Conservation (phyloP, 2,888 invertebrate species). For the Spodoptera littoralis region DNA sequence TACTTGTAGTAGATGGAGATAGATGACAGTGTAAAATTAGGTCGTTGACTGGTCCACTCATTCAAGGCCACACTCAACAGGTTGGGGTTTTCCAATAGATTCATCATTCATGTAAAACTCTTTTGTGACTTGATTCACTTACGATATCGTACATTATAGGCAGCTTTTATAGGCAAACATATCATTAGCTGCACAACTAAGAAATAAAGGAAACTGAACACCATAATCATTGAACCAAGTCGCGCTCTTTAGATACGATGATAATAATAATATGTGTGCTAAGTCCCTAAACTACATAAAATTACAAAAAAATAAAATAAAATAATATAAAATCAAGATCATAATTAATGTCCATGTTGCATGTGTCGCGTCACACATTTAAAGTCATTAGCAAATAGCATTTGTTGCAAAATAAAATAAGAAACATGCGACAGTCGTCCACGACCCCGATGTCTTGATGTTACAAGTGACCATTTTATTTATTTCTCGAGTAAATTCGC, state of each 20-base stretch:
- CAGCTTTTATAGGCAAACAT: no score
- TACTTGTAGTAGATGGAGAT: no score
- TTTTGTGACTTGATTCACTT: constrained; percentile 7
- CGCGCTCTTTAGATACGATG: no score
- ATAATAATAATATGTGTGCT: no score
- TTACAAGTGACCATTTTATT: constrained; percentile 18
- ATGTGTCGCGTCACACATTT: constrained; percentile 16
- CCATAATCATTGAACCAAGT: no score
- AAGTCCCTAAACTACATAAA: no score
- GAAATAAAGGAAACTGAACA: no score
- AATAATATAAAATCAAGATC: neutral
- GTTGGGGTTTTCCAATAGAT: constrained; percentile 13
- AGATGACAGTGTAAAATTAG: neutral
- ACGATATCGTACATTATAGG: no score
- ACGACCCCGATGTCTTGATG: constrained; percentile 25
- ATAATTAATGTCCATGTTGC: constrained; percentile 25
- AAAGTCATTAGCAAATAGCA: constrained; percentile 21
- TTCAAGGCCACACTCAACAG: neutral
- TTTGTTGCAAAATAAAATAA: constrained; percentile 24
- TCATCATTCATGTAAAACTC: neutral
- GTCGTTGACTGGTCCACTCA: neutral
- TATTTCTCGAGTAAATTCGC: constrained; percentile 27
- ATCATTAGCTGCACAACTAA: no score
- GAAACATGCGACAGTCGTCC: constrained; percentile 11
- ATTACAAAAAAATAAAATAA: no score